phyloP scores from a whole-genome alignment of 2,797 vertebrate genomes.

The Phataginus tricuspis region DNA sequence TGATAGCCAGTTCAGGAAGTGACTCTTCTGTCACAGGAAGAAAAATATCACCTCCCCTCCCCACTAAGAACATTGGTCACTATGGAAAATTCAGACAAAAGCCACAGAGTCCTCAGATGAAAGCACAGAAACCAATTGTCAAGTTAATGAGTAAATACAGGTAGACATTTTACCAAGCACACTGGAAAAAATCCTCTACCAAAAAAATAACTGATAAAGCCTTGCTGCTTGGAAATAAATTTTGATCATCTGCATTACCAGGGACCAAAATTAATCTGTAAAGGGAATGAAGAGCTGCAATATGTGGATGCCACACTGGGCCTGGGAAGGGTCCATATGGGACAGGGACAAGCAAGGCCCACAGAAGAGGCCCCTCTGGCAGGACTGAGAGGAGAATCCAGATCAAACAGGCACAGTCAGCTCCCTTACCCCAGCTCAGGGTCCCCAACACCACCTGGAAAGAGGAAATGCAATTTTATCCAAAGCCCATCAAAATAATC shows the following conservation, averaged over 20 bases:
- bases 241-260: not conserved
- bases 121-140: constrained; percentile 30
- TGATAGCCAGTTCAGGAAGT: not conserved
- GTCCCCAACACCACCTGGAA: not conserved
- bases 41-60: not conserved
- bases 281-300: not conserved
- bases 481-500: not conserved
- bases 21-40: not conserved
- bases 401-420: not conserved
- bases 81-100: not conserved
- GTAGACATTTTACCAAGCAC: constrained; percentile 48
- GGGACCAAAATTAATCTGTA: not conserved
- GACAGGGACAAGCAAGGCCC: not conserved
- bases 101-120: not conserved
- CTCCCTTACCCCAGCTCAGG: not conserved
- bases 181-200: constrained; percentile 34
- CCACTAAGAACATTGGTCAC: not conserved
- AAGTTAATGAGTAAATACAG: constrained; percentile 33
- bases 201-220: constrained; percentile 1
- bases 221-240: constrained; percentile 33
- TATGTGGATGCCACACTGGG: not conserved
- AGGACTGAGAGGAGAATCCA: not conserved
- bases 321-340: no score
- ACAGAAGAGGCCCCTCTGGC: not conserved
- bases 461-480: not conserved